A percentile compares a stretch with the other conserved stretches of the same genome.
Conservation (phyloP, 1,140 invertebrate genomes). For the Prorops nasuta region DNA sequence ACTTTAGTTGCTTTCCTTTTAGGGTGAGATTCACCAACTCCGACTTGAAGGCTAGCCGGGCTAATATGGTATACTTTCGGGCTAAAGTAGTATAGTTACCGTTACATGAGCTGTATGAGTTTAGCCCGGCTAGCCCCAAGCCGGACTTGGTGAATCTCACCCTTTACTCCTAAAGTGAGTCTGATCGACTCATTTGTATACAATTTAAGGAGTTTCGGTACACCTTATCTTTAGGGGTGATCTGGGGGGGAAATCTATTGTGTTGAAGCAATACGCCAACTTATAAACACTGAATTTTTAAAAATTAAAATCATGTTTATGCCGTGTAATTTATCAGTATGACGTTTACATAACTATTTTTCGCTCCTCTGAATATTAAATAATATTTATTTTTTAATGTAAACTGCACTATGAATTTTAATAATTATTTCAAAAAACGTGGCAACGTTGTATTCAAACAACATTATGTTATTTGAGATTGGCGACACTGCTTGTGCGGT, state of each 20-base stretch:
- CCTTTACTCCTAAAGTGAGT: no score
- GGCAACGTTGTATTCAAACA: not conserved
- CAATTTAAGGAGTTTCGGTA: not conserved
- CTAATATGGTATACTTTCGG: no score
- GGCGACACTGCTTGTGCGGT: no score
- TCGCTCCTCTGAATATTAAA: not conserved
- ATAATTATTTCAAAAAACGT: not conserved
- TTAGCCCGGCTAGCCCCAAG: no score
- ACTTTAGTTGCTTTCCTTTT: no score
- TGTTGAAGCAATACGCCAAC: not conserved
- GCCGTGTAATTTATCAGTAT: not conserved
- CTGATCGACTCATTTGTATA: no score
- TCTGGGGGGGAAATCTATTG: no score
- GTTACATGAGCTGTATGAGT: no score
- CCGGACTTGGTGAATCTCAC: no score
- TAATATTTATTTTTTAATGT: not conserved
- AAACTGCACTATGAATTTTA: not conserved
- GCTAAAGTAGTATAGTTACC: no score
- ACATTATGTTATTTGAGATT: not conserved
- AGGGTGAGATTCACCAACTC: no score
- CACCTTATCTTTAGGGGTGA: not conserved
- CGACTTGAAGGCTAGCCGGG: no score
- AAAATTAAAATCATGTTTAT: not conserved
- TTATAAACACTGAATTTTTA: not conserved
- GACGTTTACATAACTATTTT: not conserved